Evolutionary conservation across 2,797 vertebrate species (phyloP).

Genomic region (Mastacembelus armatus): DNA sequence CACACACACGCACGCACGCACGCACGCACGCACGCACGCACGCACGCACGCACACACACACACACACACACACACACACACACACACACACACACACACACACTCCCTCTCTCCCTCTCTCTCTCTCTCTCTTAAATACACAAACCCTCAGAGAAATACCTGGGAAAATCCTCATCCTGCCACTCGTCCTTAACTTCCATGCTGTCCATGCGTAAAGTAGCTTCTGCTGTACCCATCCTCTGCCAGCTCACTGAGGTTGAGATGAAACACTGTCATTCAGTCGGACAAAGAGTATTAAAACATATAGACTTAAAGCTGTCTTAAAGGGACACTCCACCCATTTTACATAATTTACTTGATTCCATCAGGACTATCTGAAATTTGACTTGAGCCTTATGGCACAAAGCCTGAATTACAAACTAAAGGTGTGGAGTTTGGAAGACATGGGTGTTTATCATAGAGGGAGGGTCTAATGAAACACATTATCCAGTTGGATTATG

Average conservation of each 20-base stretch:
- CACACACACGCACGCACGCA: conserved; percentile 7
- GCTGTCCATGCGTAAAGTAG: conserved; percentile 92
- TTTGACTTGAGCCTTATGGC: neutral
- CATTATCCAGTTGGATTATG: conserved; percentile 1
- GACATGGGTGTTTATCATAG: conserved; percentile 5
- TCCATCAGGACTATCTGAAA: neutral
- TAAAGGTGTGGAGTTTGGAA: conserved; percentile 37
- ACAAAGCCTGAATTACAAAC: neutral
- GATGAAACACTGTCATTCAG: conserved; percentile 9
- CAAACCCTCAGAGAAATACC: conserved; percentile 82
- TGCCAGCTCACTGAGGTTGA: conserved; percentile 56
- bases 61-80: neutral
- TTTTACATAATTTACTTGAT: conserved; percentile 10
- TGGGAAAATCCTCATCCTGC: conserved; percentile 94
- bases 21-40: neutral
- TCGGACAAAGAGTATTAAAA: neutral
- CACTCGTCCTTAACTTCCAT: conserved; percentile 93
- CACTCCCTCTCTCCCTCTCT: no score
- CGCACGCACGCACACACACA: neutral
- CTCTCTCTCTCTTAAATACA: neutral
- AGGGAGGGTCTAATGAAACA: conserved; percentile 6
- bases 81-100: no score
- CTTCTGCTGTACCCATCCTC: conserved; percentile 92
- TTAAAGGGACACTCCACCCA: conserved; percentile 30
- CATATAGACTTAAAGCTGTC: neutral